Evolutionary conservation across 2,113 vertebrate species (phyloP), one percentile per base, ranked within the genome.

Genomic region (Scatophagus argus): DNA sequence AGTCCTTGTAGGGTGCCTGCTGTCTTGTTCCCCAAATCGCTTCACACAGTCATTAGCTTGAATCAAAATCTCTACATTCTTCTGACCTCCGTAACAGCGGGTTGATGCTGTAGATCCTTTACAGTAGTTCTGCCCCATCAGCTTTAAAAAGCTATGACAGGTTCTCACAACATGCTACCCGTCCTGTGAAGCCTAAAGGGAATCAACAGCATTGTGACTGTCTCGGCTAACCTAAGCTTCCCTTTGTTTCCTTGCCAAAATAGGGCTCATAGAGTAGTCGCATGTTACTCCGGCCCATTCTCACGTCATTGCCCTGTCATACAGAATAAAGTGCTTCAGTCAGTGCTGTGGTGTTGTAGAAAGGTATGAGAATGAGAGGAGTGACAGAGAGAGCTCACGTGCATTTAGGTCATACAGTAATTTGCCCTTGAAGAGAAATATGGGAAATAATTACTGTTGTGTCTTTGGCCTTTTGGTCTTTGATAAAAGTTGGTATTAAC

Each of bases 191-290:
- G 66, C 74, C 85, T 71, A 32, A 71, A 82, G 74, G 77, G 74
- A 85, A 90, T 79, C 85, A 82, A 52, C 68, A 77, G 77, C 87
- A 88, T 84, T 83, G 88, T 87, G 89, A 91, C 84, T 31, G 60
- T 84, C 82, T 87, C 54, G 77, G 69, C 81, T 47, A 47, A 69
- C 76, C 82, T 91, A 89, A 90, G 88, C 84, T 79, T 77, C 74
- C 52, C 92, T 93, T 91, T 93, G 81, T 92, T 86, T 75, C 74
- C 34, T 41, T 88, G 89, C 88, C 89, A 92, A 86, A 79, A 51
- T 4, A 23, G 54, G 81, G 49, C 87, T 89, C 82, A 75, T 23
- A 6, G 66, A 85, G 63, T 7, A 41, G 69, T 72, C 27, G 84
- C 83, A 88, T 77, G 77, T 86, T 80, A 79, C 63, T 51, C 58